Conservation (phyloP, 2,113 vertebrate genomes). For the Pelodiscus sinensis region DNA sequence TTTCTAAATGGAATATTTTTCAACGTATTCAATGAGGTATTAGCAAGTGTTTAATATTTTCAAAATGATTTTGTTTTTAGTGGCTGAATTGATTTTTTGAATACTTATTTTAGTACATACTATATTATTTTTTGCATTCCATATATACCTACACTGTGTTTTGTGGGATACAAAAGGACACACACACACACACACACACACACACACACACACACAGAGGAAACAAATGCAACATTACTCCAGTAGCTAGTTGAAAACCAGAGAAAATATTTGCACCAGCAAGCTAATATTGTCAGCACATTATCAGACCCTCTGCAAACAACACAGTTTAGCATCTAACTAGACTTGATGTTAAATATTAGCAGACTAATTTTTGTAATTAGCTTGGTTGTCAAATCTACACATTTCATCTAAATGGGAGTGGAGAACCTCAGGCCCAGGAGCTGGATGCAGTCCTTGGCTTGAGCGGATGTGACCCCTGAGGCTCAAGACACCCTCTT, state of each 20-base stretch:
- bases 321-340: not conserved
- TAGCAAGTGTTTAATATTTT: not conserved
- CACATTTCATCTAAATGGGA: not conserved
- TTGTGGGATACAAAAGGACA: not conserved
- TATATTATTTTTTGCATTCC: not conserved
- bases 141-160: not conserved
- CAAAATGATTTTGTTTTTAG: not conserved
- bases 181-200: not conserved
- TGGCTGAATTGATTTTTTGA: not conserved
- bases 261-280: not conserved
- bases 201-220: not conserved
- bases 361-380: not conserved
- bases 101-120: not conserved
- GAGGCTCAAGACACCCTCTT: too few relatives aligned
- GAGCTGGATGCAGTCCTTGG: too few relatives aligned
- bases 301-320: not conserved
- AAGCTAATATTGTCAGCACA: not conserved
- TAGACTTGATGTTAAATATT: not conserved
- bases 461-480: too few relatives aligned
- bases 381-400: not conserved
- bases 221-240: not conserved
- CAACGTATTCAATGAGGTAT: not conserved
- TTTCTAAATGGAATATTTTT: not conserved
- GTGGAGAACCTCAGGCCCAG: too few relatives aligned
- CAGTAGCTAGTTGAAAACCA: not conserved